A percentile compares a stretch with the other conserved stretches of the same genome.
These are phyloP conservation scores for Leptoteleia sp. DNA, from an alignment of 1,140 invertebrate species.

Conservation along the genomic window DNA sequence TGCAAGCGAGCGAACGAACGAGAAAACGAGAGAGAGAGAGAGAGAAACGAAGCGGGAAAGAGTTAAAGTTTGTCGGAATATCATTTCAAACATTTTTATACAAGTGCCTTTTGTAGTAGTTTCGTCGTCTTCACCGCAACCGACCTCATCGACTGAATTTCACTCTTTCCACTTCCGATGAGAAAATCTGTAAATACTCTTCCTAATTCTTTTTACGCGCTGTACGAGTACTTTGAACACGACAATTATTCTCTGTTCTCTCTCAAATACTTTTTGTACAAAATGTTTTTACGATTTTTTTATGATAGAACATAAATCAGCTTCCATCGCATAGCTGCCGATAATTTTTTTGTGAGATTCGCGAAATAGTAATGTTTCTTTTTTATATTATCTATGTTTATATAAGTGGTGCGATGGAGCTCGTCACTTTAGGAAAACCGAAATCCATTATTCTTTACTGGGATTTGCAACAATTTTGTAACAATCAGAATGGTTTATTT, in stretches of 20 bases:
- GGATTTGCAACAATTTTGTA: slow-evolving; percentile 8
- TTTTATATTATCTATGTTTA: slow-evolving; percentile 70
- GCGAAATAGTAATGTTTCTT: slow-evolving; percentile 44
- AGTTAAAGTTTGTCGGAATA: slow-evolving; percentile 20
- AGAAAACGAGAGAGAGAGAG: slow-evolving; percentile 27
- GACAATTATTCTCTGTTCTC: slow-evolving; percentile 73
- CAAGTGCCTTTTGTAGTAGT: slow-evolving; percentile 44
- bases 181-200: slow-evolving; percentile 75
- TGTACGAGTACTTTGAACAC: slow-evolving; percentile 73
- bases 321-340: slow-evolving; percentile 62
- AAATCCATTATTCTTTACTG: slow-evolving; percentile 42
- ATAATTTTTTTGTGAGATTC: slow-evolving; percentile 71
- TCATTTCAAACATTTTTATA: slow-evolving; percentile 20
- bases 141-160: slow-evolving; percentile 23
- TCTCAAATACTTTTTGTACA: slow-evolving; percentile 79
- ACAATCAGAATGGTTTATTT: too few relatives aligned
- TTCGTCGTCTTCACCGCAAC: slow-evolving; percentile 36
- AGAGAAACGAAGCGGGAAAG: slow-evolving; percentile 30
- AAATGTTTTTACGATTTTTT: slow-evolving; percentile 80
- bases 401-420: slow-evolving; percentile 69
- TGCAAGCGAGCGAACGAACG: too few relatives aligned
- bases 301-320: slow-evolving; percentile 67
- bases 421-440: slow-evolving; percentile 57
- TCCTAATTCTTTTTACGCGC: slow-evolving; percentile 67
- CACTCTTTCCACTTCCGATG: slow-evolving; percentile 36